These are phyloP conservation scores for Penaeus indicus DNA, from an alignment of 1,140 invertebrate genomes.

Conservation along the genomic window DNA sequence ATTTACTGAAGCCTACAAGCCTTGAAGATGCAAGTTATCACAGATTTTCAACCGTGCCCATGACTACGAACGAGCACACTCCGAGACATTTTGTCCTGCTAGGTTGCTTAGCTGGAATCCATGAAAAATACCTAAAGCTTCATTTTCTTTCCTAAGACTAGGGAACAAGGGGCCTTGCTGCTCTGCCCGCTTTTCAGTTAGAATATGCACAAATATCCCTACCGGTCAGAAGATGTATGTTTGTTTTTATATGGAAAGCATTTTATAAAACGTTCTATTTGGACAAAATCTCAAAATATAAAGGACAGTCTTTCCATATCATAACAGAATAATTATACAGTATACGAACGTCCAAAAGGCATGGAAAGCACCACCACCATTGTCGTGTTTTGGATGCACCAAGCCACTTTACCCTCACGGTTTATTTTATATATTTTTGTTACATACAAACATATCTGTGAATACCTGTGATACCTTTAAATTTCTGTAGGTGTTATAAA, in stretches of 20 bases:
- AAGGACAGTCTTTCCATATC: slow-evolving; percentile 12
- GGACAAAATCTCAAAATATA: slow-evolving; percentile 52
- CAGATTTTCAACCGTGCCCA: slow-evolving; percentile 55
- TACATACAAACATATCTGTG: background rate
- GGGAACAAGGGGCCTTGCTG: background rate
- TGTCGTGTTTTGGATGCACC: slow-evolving; percentile 24
- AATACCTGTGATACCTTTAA: too few species aligned
- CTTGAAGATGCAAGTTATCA: slow-evolving; percentile 60
- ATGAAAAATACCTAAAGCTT: slow-evolving; percentile 35
- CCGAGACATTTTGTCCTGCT: slow-evolving; percentile 43
- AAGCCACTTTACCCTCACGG: background rate
- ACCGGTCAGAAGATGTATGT: background rate
- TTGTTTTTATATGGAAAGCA: slow-evolving; percentile 61
- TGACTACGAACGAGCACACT: slow-evolving; percentile 38
- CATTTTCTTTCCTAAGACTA: slow-evolving; percentile 6
- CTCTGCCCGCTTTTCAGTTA: background rate
- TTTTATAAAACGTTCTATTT: slow-evolving; percentile 52
- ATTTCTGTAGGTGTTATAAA: too few species aligned
- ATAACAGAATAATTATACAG: too few species aligned
- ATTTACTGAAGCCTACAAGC: slow-evolving; percentile 46
- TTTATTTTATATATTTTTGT: too few species aligned
- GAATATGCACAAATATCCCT: too few species aligned
- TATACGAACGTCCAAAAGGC: slow-evolving; percentile 29
- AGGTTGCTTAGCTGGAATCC: slow-evolving; percentile 40
- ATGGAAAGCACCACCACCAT: slow-evolving; percentile 56